Conservation (phyloP, 30 jellyfish, hydroid and myxozoan genomes). For the Aurelia aurita complex sp. Pacific region DNA sequence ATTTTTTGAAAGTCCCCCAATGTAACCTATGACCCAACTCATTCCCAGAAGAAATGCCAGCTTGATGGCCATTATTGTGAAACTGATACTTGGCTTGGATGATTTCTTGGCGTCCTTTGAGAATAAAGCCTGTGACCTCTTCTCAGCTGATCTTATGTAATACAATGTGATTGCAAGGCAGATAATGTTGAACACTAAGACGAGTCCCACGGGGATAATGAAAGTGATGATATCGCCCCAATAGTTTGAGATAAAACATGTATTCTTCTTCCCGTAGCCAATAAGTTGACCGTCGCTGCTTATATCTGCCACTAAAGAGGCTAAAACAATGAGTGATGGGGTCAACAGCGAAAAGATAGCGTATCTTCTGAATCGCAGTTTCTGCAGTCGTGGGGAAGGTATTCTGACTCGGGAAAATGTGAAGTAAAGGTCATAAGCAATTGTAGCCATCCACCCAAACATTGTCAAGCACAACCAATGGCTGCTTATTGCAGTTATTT, state of each 20-base stretch:
- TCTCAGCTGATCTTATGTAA: constrained; percentile 33
- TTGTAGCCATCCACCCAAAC: constrained; percentile 62
- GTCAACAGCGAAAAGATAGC: neutral
- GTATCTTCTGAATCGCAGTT: constrained; percentile 21
- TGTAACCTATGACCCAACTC: constrained; percentile 53
- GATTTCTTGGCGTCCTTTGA: neutral
- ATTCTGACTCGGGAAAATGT: constrained; percentile 38
- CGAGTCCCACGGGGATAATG: constrained; percentile 39
- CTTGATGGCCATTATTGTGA: constrained; percentile 45
- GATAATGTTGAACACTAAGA: constrained; percentile 26
- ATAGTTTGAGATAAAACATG: constrained; percentile 33
- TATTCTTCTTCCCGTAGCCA: constrained; percentile 33
- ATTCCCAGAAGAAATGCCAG: constrained; percentile 40
- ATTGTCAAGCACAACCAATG: constrained; percentile 45
- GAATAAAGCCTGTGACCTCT: constrained; percentile 19
- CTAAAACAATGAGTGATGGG: constrained; percentile 14
- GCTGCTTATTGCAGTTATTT: constrained; percentile 3
- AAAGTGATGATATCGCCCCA: constrained; percentile 41
- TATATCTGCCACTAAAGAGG: constrained; percentile 30
- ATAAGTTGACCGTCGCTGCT: neutral
- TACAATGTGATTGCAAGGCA: constrained; percentile 40
- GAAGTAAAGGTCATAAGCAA: constrained; percentile 31
- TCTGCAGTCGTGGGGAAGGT: constrained; percentile 30
- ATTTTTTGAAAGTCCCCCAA: constrained; percentile 27
- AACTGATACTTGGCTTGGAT: constrained; percentile 35